Conservation (phyloP, 1,140 invertebrate species). For the Ericerus pela region DNA sequence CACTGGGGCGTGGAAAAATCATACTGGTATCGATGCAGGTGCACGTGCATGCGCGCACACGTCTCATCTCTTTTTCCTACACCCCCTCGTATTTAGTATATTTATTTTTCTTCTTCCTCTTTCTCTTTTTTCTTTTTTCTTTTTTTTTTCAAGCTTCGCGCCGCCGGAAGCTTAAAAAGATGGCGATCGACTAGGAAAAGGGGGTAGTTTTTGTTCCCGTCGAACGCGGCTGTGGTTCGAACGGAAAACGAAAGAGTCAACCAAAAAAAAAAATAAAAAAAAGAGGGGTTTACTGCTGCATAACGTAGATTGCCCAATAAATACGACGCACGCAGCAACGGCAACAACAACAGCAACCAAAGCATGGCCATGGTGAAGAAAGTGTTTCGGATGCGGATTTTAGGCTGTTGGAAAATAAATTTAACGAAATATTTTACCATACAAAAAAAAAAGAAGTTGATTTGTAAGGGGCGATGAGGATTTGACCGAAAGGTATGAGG, state of each 20-base stretch:
- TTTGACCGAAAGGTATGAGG: no score
- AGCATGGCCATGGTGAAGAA: no score
- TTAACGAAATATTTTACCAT: neutral
- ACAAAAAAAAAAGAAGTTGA: no score
- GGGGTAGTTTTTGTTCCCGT: no score
- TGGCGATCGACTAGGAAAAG: slow-evolving; percentile 7
- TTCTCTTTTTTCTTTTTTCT: no score
- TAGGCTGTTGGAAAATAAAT: neutral
- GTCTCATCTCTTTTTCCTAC: no score
- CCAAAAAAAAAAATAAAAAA: no score
- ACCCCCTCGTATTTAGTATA: neutral
- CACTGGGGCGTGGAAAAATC: slow-evolving; percentile 10
- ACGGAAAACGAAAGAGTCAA: neutral
- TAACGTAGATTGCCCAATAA: slow-evolving; percentile 10
- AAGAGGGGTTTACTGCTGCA: slow-evolving; percentile 3
- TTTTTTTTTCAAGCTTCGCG: no score
- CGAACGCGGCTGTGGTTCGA: slow-evolving; percentile 5
- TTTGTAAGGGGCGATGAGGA: no score
- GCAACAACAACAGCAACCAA: no score
- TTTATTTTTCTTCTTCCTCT: no score
- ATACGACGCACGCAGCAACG: neutral
- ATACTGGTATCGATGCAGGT: slow-evolving; percentile 8
- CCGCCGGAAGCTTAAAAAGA: slow-evolving; percentile 8
- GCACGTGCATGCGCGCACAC: neutral
- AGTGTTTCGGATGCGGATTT: no score